These are phyloP conservation scores for Neodiprion virginianus DNA, from an alignment of 1,140 invertebrate species.

Conservation along the genomic window DNA sequence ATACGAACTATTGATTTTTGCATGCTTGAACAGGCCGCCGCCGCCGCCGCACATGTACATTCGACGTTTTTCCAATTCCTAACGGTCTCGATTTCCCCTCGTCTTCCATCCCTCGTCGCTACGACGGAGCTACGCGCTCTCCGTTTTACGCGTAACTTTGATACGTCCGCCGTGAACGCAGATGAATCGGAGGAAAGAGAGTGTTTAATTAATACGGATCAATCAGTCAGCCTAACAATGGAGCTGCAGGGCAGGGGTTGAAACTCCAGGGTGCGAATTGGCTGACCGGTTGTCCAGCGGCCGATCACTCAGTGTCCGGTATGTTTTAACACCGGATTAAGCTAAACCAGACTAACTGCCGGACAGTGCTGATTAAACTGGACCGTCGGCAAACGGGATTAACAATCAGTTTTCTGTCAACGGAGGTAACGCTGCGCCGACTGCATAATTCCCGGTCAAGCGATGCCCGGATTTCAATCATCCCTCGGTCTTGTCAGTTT, in stretches of 20 bases:
- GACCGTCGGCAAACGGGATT: background rate
- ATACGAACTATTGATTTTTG: slow-evolving; percentile 13
- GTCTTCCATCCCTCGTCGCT: background rate
- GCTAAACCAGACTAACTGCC: slow-evolving; percentile 9
- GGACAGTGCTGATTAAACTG: background rate
- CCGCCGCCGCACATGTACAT: background rate
- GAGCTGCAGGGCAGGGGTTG: too few relatives aligned
- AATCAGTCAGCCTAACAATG: too few relatives aligned
- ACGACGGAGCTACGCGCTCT: too few relatives aligned
- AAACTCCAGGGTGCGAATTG: too few relatives aligned
- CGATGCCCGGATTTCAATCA: background rate
- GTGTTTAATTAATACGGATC: too few relatives aligned
- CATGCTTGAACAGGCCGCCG: background rate
- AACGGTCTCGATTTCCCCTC: background rate
- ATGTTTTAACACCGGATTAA: slow-evolving; percentile 10
- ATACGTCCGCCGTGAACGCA: too few relatives aligned
- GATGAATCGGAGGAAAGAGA: too few relatives aligned
- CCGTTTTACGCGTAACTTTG: too few relatives aligned
- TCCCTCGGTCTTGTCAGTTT: background rate
- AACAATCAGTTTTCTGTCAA: background rate
- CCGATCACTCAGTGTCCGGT: slow-evolving; percentile 9
- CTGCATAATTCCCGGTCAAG: background rate
- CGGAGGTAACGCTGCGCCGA: background rate
- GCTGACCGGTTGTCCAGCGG: slow-evolving; percentile 2
- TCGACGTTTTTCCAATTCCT: background rate